Evolutionary conservation across 2,113 vertebrate species (phyloP), one percentile per base, ranked within the genome.

Genomic region (Phoenicopterus ruber): DNA sequence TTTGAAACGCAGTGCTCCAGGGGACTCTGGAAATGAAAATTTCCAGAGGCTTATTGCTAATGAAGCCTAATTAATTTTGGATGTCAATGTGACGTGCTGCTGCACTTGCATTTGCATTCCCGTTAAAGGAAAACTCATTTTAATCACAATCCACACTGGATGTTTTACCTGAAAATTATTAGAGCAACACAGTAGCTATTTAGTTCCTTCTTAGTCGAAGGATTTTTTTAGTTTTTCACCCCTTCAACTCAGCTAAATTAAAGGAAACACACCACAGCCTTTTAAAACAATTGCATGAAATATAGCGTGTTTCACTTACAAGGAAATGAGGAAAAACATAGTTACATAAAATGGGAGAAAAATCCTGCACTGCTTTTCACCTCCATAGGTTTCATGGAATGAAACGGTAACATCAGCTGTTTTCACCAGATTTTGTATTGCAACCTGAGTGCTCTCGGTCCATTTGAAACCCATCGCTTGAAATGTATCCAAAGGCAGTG

Each of bases 281-380:
- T 77, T 72, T 54, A 38, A 70, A 91, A 17, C 18, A 73, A 14
- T 34, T 57, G 18, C 14, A 12, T 82, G 38, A 91, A 63, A 47
- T 32, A 7, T 0, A 15, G 36, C 2, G 0, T 63, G 16, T 66
- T 46, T 77, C 40, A 50, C 26, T 66, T 18, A 5, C 16, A 54
- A 82, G 58, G 59, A 91, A 52, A 59, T 69, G 15, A 88, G 28
- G 52, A 25, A 63, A 52, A 85, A 2, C 25, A 18, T 11, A 65
- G n/a, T 74, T 58, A 20, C 19, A 24, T 47, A 34, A 80, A 73
- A 69, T 7, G 49, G 44, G 71, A 77, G 72, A 28, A 78, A 24
- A 95, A 61, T 65, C 49, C 59, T 25, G 0, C 49, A 1, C 49
- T 63, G 55, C 47, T 88, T 69, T 81, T 66, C 20, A 31, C 21